Evolutionary conservation across 2,797 vertebrate species (phyloP).

Genomic region (Tympanoctomys barrerae): DNA sequence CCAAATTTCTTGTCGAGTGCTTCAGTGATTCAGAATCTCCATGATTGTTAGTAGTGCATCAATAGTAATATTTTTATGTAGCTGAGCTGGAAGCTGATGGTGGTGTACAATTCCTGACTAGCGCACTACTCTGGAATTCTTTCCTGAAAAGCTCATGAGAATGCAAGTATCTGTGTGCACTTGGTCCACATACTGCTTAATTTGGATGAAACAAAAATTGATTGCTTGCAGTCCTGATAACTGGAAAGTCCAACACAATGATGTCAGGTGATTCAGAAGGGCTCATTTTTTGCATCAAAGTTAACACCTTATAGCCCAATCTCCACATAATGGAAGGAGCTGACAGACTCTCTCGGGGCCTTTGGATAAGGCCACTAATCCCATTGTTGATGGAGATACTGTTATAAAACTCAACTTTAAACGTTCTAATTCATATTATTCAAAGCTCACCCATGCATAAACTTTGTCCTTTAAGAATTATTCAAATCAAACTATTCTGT

Average conservation of each 20-base stretch:
- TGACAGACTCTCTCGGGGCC: neutral
- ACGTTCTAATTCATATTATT: neutral
- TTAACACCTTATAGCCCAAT: neutral
- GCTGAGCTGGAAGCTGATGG: neutral
- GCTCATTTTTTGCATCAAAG: neutral
- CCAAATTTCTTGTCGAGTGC: neutral
- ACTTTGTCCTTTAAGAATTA: neutral
- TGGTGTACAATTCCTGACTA: neutral
- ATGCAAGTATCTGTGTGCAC: neutral
- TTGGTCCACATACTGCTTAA: neutral
- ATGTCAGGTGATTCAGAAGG: neutral
- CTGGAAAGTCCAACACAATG: neutral
- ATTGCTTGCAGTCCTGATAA: neutral
- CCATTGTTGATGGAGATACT: neutral
- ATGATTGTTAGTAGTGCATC: neutral
- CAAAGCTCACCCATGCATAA: neutral
- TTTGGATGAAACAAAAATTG: neutral
- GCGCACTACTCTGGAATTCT: neutral
- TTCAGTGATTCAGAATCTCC: neutral
- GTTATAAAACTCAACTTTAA: neutral
- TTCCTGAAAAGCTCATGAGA: neutral
- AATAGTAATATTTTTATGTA: neutral
- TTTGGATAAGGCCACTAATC: neutral
- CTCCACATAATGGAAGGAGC: neutral
- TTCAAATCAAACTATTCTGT: neutral